These are phyloP conservation scores for Monochamus alternatus DNA, from an alignment of 2,888 invertebrate genomes.

Conservation along the genomic window DNA sequence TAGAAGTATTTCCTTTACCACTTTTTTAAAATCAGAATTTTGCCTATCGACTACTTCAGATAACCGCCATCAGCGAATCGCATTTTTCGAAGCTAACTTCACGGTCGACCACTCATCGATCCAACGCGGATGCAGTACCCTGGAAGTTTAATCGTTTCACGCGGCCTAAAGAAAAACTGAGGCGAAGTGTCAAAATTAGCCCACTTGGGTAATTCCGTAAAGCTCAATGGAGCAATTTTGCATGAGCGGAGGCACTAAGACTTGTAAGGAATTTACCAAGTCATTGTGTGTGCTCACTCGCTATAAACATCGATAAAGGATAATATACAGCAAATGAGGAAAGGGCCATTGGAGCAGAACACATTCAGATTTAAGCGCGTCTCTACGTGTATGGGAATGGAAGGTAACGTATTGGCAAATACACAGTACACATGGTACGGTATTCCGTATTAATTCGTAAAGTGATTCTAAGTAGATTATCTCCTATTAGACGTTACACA, in stretches of 20 bases:
- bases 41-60: no score
- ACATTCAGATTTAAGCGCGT: constrained; percentile 35
- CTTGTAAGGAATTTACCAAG: constrained; percentile 50
- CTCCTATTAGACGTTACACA: constrained; percentile 31
- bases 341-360: constrained; percentile 54
- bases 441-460: constrained; percentile 32
- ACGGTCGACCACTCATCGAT: background rate
- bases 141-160: constrained; percentile 24
- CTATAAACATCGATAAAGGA: constrained; percentile 55
- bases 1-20: no score
- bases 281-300: constrained; percentile 55
- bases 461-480: constrained; percentile 38
- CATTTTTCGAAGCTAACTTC: background rate
- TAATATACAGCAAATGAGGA: constrained; percentile 46
- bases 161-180: constrained; percentile 34
- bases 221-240: constrained; percentile 37
- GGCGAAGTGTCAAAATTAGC: constrained; percentile 38
- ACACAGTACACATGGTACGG: constrained; percentile 31
- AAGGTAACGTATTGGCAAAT: constrained; percentile 39
- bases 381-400: constrained; percentile 28
- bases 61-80: background rate
- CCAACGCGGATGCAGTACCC: constrained; percentile 1
- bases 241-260: constrained; percentile 40
- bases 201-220: constrained; percentile 27
- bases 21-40: no score